A percentile compares a stretch with the other conserved stretches of the same genome.
Evolutionary conservation across 2,797 vertebrate species (phyloP).

Genomic region (Coreius guichenoti): DNA sequence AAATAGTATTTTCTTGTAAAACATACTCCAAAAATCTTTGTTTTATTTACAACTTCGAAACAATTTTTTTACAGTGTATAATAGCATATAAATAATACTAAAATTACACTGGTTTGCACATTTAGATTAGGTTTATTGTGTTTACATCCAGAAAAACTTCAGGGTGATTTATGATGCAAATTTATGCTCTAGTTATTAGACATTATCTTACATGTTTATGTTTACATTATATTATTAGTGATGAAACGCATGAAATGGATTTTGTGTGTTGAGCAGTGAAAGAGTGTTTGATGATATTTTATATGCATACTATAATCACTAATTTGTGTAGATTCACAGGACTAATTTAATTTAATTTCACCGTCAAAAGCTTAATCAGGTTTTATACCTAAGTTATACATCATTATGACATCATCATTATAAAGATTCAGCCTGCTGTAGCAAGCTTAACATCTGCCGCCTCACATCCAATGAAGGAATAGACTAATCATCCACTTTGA

Average conservation of each 20-base stretch:
- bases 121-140: neutral
- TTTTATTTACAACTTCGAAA: neutral
- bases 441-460: slow-evolving; percentile 24
- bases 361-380: slow-evolving; percentile 38
- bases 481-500: slow-evolving; percentile 20
- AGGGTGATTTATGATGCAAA: slow-evolving; percentile 16
- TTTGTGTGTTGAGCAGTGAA: neutral
- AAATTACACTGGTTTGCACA: neutral
- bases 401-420: slow-evolving; percentile 43
- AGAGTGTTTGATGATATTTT: neutral
- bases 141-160: neutral
- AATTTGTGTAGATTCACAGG: slow-evolving; percentile 12
- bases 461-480: slow-evolving; percentile 6
- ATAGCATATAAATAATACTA: neutral
- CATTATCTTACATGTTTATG: slow-evolving; percentile 1
- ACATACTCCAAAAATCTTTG: neutral
- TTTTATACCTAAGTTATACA: slow-evolving; percentile 39
- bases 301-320: neutral
- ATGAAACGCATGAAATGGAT: neutral
- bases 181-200: slow-evolving; percentile 28
- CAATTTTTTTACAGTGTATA: neutral
- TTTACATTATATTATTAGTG: neutral
- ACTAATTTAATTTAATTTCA: slow-evolving; percentile 34
- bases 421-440: slow-evolving; percentile 20
- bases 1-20: neutral